Conservation (phyloP, 2,113 vertebrate genomes). For the Climacteris rufus region DNA sequence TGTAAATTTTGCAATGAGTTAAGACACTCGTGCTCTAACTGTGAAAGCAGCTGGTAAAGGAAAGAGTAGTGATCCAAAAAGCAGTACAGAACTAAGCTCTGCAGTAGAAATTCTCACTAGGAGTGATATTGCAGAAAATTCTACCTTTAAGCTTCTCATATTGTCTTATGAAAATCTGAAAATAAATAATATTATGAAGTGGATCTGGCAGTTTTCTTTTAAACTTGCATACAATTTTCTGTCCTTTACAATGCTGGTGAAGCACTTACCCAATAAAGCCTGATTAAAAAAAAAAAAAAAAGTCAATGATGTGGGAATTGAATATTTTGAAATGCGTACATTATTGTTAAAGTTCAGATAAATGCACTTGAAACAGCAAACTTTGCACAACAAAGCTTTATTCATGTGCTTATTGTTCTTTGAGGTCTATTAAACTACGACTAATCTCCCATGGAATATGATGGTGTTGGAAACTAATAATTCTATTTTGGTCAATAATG, state of each 20-base stretch:
- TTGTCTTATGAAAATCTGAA: neutral
- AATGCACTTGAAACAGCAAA: neutral
- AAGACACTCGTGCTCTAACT: neutral
- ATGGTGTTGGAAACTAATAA: neutral
- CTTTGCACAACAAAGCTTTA: neutral
- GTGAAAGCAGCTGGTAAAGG: neutral
- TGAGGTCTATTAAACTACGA: neutral
- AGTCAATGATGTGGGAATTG: neutral
- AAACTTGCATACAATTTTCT: neutral
- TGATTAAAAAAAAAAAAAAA: neutral
- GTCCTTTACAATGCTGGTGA: neutral
- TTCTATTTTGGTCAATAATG: neutral
- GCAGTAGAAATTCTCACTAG: neutral
- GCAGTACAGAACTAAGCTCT: neutral
- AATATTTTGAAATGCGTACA: neutral
- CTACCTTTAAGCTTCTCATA: neutral
- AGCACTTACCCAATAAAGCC: neutral
- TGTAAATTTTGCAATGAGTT: neutral
- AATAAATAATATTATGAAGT: neutral
- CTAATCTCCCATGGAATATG: neutral
- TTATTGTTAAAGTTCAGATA: neutral
- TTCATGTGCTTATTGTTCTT: neutral
- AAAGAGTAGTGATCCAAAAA: neutral
- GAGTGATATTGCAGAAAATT: neutral
- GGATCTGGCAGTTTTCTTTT: neutral